Evolutionary conservation across 1,140 invertebrate species (phyloP), one percentile per base, ranked within the genome.

Genomic region (Acromyrmex charruanus): DNA sequence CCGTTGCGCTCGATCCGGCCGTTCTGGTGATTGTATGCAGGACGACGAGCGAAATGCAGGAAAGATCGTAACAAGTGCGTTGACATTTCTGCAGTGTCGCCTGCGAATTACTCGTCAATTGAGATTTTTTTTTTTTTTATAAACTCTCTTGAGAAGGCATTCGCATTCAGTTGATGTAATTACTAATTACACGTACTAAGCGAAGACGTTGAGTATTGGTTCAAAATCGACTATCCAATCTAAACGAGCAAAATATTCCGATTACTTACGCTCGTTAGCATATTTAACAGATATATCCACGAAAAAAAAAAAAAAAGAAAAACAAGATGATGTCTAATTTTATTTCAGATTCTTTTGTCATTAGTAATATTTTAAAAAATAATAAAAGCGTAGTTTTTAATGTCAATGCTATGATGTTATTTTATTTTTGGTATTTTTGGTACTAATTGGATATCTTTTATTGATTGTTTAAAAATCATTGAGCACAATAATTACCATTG

Each of bases 1-100:
- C 61, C 65, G 77, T 71, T 69, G 65, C 65, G 65, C 77, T 44
- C 65, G 65, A 81, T 81, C 49, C 31, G 28, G 53, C 44, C 28
- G 51, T 68, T 72, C 79, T 28, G 35, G 35, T 39, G 69, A 74
- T 59, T 74, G 68, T 74, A 72, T 55, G 39, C 69, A 44, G 72
- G 69, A 74, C 69, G 44, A 61, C 53, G 53, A 25, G 9, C 35
- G 69, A 59, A 35, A 21, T 61, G 44, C 61, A 65, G 16, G 44
- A 28, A 31, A 51, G 53, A 55, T 49, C 69, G 55, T 35, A 74
- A 61, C 55, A n/a, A 74, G 69, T 35, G 69, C 69, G 25, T 58
- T 58, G 79, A 72, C 66, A 81, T 61, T 74, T 84, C 35, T 51
- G 55, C 55, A 21, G 59, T 25, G 39, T 31, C 59, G 16, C 59